Conservation (phyloP, 2,113 vertebrate species). For the Jaculus jaculus region DNA sequence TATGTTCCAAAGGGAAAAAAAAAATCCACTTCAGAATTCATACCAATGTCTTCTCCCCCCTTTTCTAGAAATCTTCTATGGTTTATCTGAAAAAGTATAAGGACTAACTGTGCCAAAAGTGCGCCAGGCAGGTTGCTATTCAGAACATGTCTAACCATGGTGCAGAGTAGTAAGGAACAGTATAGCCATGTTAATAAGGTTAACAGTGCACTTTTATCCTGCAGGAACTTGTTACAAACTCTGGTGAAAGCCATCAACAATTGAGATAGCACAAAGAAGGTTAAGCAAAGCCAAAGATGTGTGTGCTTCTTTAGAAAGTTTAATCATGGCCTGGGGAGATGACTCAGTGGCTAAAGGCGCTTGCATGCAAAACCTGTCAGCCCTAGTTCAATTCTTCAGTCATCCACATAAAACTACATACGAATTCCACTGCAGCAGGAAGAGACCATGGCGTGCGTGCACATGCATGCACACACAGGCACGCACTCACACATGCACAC, state of each 20-base stretch:
- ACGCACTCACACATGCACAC: too few species aligned
- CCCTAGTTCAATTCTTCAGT: too few species aligned
- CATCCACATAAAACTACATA: too few species aligned
- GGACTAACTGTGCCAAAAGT: neutral
- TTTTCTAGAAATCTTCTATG: neutral
- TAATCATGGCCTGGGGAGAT: too few species aligned
- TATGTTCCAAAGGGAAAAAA: neutral
- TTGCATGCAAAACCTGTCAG: too few species aligned
- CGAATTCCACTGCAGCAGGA: too few species aligned
- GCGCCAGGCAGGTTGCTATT: neutral
- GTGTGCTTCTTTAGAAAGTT: neutral
- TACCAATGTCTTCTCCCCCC: neutral
- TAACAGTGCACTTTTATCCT: neutral
- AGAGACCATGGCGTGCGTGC: too few species aligned
- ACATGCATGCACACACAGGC: too few species aligned
- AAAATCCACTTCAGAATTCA: constrained; percentile 8
- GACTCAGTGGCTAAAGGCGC: too few species aligned
- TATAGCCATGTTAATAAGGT: neutral
- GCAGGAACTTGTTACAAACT: neutral
- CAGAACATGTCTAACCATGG: neutral
- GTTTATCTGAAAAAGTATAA: neutral
- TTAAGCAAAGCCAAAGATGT: neutral
- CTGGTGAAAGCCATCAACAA: neutral
- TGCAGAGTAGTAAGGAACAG: neutral
- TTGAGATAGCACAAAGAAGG: neutral